Evolutionary conservation across 1,140 invertebrate species (phyloP).

Genomic region (Steinernema feltiae): DNA sequence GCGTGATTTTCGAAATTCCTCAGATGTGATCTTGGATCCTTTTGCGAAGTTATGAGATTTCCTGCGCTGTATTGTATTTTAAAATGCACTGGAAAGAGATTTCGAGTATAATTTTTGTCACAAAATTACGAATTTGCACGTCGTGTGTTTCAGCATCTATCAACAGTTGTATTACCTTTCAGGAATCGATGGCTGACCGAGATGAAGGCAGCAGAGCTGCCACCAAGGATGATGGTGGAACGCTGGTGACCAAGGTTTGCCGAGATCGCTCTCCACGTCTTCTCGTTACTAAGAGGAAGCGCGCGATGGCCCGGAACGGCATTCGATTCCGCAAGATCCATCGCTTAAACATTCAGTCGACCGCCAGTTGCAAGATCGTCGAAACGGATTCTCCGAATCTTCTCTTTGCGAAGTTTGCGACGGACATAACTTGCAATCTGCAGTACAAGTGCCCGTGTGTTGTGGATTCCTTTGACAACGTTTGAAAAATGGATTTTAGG

Average conservation of each 20-base stretch:
- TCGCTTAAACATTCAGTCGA: background rate
- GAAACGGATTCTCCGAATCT: background rate
- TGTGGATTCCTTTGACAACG: too few species aligned
- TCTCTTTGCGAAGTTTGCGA: background rate
- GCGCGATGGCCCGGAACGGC: background rate
- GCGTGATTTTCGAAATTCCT: background rate
- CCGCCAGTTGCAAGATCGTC: background rate
- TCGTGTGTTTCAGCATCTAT: too few species aligned
- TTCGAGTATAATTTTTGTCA: too few species aligned
- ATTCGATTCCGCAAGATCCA: background rate
- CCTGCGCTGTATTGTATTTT: too few species aligned
- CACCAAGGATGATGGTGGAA: background rate
- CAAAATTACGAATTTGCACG: too few species aligned
- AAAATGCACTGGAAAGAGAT: too few species aligned
- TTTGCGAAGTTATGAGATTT: too few species aligned
- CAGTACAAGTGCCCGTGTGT: slow-evolving; percentile 2
- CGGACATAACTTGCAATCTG: background rate
- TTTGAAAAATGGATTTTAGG: too few species aligned
- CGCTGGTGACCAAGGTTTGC: background rate
- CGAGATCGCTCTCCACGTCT: background rate
- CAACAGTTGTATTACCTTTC: too few species aligned
- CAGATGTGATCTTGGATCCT: too few species aligned
- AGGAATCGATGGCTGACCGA: background rate
- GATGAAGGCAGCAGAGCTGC: background rate
- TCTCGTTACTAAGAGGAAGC: background rate